Evolutionary conservation across 1,140 invertebrate genomes (phyloP).

Genomic region (Apis mellifera): DNA sequence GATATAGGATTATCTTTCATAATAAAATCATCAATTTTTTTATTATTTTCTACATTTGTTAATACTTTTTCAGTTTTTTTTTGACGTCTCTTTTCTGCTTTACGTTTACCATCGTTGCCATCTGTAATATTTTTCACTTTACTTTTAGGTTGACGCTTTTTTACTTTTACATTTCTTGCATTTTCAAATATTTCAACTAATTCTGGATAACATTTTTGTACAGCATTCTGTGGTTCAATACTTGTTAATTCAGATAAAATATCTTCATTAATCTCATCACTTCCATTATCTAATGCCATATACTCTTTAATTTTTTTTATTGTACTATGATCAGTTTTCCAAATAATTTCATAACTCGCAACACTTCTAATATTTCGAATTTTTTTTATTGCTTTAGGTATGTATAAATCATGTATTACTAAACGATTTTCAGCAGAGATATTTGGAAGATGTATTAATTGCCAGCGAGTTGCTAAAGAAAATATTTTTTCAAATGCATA

Average conservation of each 20-base stretch:
- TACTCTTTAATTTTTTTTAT: slow-evolving; percentile 83
- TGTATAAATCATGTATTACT: slow-evolving; percentile 67
- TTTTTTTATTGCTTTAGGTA: slow-evolving; percentile 83
- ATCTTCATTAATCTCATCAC: slow-evolving; percentile 62
- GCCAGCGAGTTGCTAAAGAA: slow-evolving; percentile 89
- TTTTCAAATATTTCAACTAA: slow-evolving; percentile 84
- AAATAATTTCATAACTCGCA: slow-evolving; percentile 87
- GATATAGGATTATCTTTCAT: slow-evolving; percentile 31
- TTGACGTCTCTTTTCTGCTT: slow-evolving; percentile 46
- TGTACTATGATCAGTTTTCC: slow-evolving; percentile 83
- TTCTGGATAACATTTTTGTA: slow-evolving; percentile 86
- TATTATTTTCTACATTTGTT: slow-evolving; percentile 52
- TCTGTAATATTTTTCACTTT: slow-evolving; percentile 72
- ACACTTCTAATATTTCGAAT: slow-evolving; percentile 84
- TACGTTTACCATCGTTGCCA: slow-evolving; percentile 42
- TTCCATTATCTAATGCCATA: slow-evolving; percentile 75
- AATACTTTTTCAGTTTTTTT: slow-evolving; percentile 55
- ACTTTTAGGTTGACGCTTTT: slow-evolving; percentile 81
- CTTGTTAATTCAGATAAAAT: slow-evolving; percentile 82
- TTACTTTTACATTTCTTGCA: slow-evolving; percentile 81
- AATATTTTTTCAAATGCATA: slow-evolving; percentile 91
- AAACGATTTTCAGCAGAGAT: slow-evolving; percentile 58
- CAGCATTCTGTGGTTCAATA: slow-evolving; percentile 85
- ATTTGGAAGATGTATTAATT: slow-evolving; percentile 79
- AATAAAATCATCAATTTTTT: slow-evolving; percentile 77